Evolutionary conservation across 2,888 invertebrate species (phyloP).

Genomic region (Apeira syringaria): DNA sequence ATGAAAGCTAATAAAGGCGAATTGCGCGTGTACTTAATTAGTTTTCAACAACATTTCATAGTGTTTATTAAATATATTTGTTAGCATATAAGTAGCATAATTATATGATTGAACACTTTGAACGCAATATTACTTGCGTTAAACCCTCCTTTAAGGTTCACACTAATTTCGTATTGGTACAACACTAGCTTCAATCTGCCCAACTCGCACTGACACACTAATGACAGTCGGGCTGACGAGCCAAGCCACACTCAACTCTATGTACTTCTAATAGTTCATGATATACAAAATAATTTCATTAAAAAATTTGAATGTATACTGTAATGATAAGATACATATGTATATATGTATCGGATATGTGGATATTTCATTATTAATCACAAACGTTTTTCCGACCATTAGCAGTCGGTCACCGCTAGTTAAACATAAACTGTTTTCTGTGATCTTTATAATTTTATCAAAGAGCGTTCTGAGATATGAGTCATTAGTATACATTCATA

Average conservation of each 20-base stretch:
- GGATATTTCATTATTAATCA: too few species aligned
- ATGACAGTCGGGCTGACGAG: neutral
- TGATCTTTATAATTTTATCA: too few species aligned
- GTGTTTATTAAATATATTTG: slow-evolving; percentile 7
- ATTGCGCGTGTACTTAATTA: slow-evolving; percentile 5
- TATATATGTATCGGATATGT: too few species aligned
- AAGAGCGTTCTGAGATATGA: too few species aligned
- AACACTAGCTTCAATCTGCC: neutral
- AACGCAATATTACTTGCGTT: neutral
- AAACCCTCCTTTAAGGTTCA: neutral
- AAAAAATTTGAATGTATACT: too few species aligned
- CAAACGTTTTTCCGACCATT: too few species aligned
- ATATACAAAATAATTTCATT: too few species aligned
- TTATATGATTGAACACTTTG: slow-evolving; percentile 16
- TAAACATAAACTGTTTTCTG: too few species aligned
- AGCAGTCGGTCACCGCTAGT: too few species aligned
- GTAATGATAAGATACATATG: too few species aligned
- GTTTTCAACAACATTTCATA: neutral
- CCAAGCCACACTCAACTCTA: neutral
- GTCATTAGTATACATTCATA: too few species aligned
- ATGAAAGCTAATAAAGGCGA: slow-evolving; percentile 10
- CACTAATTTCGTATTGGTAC: neutral
- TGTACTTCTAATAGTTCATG: too few species aligned
- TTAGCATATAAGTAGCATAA: slow-evolving; percentile 22
- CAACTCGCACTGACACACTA: neutral